phyloP scores from a whole-genome alignment of 2,113 vertebrate species.

The Copsychus sechellarum region DNA sequence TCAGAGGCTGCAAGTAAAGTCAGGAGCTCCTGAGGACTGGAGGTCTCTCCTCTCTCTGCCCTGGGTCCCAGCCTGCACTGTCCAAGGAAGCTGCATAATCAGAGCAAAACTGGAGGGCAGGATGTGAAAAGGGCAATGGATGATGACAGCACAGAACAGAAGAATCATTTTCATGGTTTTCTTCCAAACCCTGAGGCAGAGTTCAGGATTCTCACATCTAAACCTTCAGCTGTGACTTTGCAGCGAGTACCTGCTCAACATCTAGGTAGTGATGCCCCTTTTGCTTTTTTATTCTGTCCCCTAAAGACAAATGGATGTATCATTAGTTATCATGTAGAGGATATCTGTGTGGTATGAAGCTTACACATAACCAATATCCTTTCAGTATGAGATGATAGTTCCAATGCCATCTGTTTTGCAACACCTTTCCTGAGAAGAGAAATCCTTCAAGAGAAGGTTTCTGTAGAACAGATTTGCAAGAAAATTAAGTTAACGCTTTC shows the following conservation, averaged over 20 bases:
- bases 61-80: accelerated
- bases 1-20: neutral
- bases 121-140: neutral
- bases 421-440: neutral
- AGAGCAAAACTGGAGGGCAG: neutral
- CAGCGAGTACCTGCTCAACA: neutral
- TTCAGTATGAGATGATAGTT: neutral
- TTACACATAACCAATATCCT: neutral
- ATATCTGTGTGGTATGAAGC: neutral
- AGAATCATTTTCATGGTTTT: neutral
- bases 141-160: neutral
- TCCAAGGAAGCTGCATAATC: accelerated
- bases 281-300: neutral
- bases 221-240: neutral
- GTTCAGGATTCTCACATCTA: neutral
- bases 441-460: neutral
- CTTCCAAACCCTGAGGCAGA: neutral
- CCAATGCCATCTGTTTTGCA: neutral
- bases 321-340: neutral
- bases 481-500: neutral
- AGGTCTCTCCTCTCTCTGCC: neutral
- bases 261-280: neutral
- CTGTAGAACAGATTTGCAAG: neutral
- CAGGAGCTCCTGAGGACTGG: neutral
- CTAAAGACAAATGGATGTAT: neutral